Base-by-base conservation (phyloP, 2,113 vertebrate genomes). In the Saccopteryx leptura region DNA sequence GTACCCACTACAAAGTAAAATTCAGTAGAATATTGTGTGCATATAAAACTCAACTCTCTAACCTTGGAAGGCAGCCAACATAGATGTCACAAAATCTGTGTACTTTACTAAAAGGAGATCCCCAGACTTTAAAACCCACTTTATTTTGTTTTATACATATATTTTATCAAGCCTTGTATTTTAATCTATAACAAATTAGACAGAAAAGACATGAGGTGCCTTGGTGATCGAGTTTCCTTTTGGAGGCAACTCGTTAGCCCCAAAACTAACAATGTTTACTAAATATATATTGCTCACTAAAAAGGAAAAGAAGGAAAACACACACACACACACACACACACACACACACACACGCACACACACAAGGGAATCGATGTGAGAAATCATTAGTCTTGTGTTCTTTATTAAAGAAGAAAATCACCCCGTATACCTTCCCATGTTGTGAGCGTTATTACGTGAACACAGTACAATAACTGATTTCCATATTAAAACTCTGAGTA, bases 11-110 rank as follows among this genome's bases (percentile, higher is more conserved):
- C 88, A 91, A 68, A 90, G 48, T 54, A 88, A 90, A 95, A 85
- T 85, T 4, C 12, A 85, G 1, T 76, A 82, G 31, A 91, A 74
- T 80, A 89, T 79, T 56, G 74, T n/a, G 7, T 81, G 39, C 33
- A 66, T 50, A 75, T 31, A 26, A 91, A 94, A 86, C 54, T 94
- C 68, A 89, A 39, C 46, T 82, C 68, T 66, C 71, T 84, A 93
- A 85, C 14, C 56, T 91, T 39, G 74, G 46, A 96, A 69, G 10
- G 46, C 14, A 90, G 48, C 12, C 58, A 68, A 74, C 9, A 76
- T 0, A 90, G 31, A 93, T 86, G 13, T 68, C n/a, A 94, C 5
- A 92, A 68, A 50, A 93, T 48, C 14, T 6, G 50, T 71, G 15
- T 24, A 39, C 7, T 61, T 88, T 82, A 94, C 7, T 72, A 83